These are phyloP conservation scores for Oophaga pumilio DNA, from an alignment of 2,113 vertebrate genomes.

Conservation along the genomic window DNA sequence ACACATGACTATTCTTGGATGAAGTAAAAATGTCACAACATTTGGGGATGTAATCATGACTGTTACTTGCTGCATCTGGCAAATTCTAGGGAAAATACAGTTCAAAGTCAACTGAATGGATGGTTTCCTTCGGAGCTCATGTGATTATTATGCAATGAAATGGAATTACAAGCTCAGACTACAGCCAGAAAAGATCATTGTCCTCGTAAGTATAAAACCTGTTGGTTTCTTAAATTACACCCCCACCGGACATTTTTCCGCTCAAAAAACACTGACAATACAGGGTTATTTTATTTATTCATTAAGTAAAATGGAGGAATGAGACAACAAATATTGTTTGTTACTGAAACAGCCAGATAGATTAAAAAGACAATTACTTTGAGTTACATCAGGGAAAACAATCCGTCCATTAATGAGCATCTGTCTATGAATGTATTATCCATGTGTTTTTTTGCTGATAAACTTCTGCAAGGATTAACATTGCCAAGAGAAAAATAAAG, in stretches of 20 bases:
- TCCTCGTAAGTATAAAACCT: constrained; percentile 23
- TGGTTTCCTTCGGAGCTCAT: constrained; percentile 42
- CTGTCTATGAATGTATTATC: constrained; percentile 37
- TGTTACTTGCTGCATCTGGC: constrained; percentile 33
- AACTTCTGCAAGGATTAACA: constrained; percentile 42
- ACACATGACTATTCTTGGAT: constrained; percentile 44
- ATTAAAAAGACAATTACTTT: constrained; percentile 6
- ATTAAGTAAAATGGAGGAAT: background rate
- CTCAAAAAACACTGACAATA: background rate
- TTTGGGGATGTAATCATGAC: constrained; percentile 40
- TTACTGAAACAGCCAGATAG: constrained; percentile 18
- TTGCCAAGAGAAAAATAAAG: constrained; percentile 28
- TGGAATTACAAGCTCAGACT: constrained; percentile 27
- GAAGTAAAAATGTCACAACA: background rate
- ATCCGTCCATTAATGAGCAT: constrained; percentile 44
- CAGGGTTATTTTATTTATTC: background rate
- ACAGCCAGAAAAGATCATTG: constrained; percentile 20
- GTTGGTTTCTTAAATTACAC: constrained; percentile 33
- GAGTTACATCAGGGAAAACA: constrained; percentile 17
- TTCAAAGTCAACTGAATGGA: constrained; percentile 29
- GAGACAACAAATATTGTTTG: background rate
- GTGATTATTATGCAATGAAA: constrained; percentile 33
- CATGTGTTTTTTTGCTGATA: constrained; percentile 46
- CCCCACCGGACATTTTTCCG: background rate
- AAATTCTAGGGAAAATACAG: constrained; percentile 11